Percentiles rank a stretch among this genome's conserved stretches.
phyloP scores from a whole-genome alignment of 2,113 vertebrate genomes.

The Cheirogaleus medius region DNA sequence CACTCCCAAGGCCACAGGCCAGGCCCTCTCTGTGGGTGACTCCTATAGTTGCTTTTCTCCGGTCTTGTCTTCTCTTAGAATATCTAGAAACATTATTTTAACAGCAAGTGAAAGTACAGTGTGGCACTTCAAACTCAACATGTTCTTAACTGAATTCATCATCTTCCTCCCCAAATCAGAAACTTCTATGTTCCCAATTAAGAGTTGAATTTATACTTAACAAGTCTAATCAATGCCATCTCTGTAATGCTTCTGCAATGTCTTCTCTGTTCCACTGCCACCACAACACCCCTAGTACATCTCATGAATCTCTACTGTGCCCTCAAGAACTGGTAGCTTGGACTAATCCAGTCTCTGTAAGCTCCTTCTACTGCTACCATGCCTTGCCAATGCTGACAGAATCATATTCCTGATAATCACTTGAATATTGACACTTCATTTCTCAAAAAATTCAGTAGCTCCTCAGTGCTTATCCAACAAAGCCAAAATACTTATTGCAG shows the following conservation, averaged over 20 bases:
- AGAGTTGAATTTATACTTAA: not conserved
- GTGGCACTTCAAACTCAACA: not conserved
- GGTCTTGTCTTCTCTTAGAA: not conserved
- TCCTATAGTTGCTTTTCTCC: not conserved
- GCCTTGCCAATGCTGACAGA: not conserved
- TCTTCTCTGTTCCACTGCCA: no score
- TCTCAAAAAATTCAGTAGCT: not conserved
- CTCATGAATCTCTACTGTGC: not conserved
- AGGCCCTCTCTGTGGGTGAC: not conserved
- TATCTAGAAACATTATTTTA: not conserved
- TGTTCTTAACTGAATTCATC: not conserved
- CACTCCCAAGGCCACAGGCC: not conserved
- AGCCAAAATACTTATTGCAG: not conserved
- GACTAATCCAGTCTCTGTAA: not conserved
- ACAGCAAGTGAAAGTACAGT: not conserved
- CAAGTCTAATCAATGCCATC: no score
- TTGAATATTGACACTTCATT: not conserved
- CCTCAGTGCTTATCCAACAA: not conserved
- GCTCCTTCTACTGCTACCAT: not conserved
- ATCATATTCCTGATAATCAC: not conserved
- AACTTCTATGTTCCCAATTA: not conserved
- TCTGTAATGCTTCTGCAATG: not conserved
- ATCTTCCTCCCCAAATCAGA: not conserved
- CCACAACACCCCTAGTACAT: fast-evolving
- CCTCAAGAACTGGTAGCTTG: not conserved